Evolutionary conservation across 2,797 vertebrate species (phyloP), one percentile per base, ranked within the genome.

Genomic region (Dryobates pubescens): DNA sequence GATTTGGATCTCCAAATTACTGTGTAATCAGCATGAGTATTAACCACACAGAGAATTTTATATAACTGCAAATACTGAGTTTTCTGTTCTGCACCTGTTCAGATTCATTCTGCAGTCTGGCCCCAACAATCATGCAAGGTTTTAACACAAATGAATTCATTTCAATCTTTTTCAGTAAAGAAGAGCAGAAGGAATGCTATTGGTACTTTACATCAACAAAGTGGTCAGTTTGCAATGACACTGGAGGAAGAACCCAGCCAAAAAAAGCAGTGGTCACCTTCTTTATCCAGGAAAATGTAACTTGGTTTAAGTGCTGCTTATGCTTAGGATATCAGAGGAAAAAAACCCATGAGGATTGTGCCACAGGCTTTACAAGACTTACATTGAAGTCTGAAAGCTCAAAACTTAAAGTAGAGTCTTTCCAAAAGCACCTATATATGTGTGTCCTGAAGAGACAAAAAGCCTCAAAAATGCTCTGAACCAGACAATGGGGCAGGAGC

Each of bases 1-100:
- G 92, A 93, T 95, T 88, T 83, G 79, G 56, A 93, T 93, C 91
- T 94, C 89, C 56, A 88, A 87, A 88, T 72, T 90, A 58, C 92
- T 85, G 69, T 85, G 69, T 67, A 90, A 94, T 88, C 90, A 94
- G 79, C 76, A 73, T 49, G 73, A n/a, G 73, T 87, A 96, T 94
- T 96, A 95, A 61, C 59, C 32, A 93, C 30, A 93, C 19, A 67
- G 67, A 81, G 61, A 92, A 67, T 78, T 89, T 75, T 85, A 73
- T 82, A 34, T 53, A 88, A 70, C 83, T 78, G 30, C 86, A 90
- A 78, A 86, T 69, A 58, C 13, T 92, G 75, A 80, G 59, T 90
- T 53, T 92, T 94, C 65, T 89, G 63, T 80, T 70, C 67, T 83
- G 86, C 56, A 74, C 81, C 86, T 87, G 70, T 54, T 92, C 67